Evolutionary conservation across 92 coral and sea anemone genomes (phyloP).

Genomic region (Parazoanthus swiftii): DNA sequence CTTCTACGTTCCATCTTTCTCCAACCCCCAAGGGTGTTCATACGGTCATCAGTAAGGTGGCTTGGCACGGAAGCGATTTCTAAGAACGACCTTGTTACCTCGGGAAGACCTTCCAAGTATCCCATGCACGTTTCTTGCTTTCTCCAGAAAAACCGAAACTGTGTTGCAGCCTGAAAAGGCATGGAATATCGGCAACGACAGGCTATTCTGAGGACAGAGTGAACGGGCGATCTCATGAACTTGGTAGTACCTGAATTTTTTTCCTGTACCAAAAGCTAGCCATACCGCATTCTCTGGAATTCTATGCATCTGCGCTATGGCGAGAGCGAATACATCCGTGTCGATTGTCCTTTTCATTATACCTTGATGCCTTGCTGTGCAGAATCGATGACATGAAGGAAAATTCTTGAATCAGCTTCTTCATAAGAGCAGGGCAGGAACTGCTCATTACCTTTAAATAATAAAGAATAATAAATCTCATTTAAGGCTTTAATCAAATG

Average conservation of each 20-base stretch:
- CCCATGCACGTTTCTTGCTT: conserved; percentile 46
- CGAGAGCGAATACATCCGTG: too few relatives aligned
- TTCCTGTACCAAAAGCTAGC: too few relatives aligned
- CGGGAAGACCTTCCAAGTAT: conserved; percentile 30
- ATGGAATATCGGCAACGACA: too few relatives aligned
- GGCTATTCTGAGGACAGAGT: conserved; percentile 28
- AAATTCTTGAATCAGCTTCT: too few relatives aligned
- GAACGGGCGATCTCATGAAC: conserved; percentile 45
- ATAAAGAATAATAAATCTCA: neutral
- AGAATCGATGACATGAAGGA: neutral
- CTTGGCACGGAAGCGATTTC: neutral
- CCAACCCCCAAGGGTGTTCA: too few relatives aligned
- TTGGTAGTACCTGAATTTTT: conserved; percentile 26
- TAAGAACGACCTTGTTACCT: conserved; percentile 30
- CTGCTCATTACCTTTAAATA: neutral
- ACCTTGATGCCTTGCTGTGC: conserved; percentile 8
- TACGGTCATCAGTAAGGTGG: neutral
- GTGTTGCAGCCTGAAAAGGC: too few relatives aligned
- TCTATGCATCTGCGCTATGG: conserved; percentile 43
- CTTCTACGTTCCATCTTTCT: too few relatives aligned
- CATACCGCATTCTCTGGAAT: conserved; percentile 4
- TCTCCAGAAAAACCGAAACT: conserved; percentile 34
- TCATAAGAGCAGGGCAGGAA: too few relatives aligned
- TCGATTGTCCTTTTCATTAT: neutral
- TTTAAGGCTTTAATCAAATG: neutral